Evolutionary conservation across 2,888 invertebrate genomes (phyloP).

Genomic region (Papilio demoleus): DNA sequence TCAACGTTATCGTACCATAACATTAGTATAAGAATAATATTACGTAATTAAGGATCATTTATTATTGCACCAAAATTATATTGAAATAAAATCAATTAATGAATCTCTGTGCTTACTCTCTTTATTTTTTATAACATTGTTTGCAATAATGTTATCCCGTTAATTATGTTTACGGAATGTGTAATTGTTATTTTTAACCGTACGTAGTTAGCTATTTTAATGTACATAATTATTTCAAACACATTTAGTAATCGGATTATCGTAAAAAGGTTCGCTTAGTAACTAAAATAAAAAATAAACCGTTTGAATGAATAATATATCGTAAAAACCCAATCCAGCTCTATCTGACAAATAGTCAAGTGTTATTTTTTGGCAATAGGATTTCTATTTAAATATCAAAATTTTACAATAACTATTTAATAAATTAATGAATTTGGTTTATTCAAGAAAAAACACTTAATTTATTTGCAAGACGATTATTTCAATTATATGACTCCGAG

Average conservation of each 20-base stretch:
- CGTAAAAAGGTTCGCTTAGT: too few relatives aligned
- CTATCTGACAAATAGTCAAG: not conserved
- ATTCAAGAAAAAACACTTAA: too few relatives aligned
- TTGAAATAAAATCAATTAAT: too few relatives aligned
- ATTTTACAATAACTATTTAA: not conserved
- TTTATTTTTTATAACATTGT: not conserved
- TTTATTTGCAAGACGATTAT: too few relatives aligned
- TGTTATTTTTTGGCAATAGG: not conserved
- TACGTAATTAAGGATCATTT: not conserved
- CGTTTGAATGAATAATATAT: not conserved
- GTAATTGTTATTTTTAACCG: not conserved
- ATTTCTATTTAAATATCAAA: not conserved
- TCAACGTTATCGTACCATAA: not conserved
- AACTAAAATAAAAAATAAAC: not conserved
- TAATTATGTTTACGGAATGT: not conserved
- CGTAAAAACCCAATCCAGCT: conserved; percentile 1
- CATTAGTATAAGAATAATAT: not conserved
- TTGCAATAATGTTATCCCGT: not conserved
- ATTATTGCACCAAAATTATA: not conserved
- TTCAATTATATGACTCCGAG: too few relatives aligned
- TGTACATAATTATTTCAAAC: too few relatives aligned
- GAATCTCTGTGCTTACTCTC: too few relatives aligned
- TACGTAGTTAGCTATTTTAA: not conserved
- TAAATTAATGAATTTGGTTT: too few relatives aligned
- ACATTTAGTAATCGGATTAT: too few relatives aligned